A percentile compares a stretch with the other conserved stretches of the same genome.
Evolutionary conservation across 2,113 vertebrate genomes (phyloP).

Genomic region (Leucoraja erinaceus): DNA sequence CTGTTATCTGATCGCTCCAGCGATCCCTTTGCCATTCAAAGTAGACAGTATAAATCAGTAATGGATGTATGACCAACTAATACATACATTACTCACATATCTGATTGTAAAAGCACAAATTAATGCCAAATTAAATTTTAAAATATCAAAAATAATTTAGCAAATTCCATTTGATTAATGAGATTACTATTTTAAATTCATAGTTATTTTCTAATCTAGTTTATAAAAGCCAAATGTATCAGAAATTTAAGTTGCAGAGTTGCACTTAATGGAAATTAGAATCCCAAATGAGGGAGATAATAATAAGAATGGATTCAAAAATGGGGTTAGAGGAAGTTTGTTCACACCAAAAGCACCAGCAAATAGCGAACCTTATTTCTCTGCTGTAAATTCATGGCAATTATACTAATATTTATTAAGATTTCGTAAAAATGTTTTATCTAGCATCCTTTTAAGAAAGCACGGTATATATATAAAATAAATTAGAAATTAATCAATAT

Average conservation of each 20-base stretch:
- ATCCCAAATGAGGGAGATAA: too few species aligned
- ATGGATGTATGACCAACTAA: background rate
- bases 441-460: background rate
- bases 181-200: background rate
- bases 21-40: background rate
- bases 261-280: background rate
- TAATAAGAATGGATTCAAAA: background rate
- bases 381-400: background rate
- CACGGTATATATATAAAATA: background rate
- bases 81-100: background rate
- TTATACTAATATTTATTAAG: background rate
- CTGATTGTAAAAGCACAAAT: too few species aligned
- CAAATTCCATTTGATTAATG: background rate
- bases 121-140: background rate
- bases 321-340: background rate
- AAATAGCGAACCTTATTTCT: background rate
- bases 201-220: background rate
- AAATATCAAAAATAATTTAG: background rate
- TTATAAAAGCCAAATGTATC: background rate
- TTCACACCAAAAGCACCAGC: too few species aligned
- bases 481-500: background rate
- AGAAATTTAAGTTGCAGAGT: background rate
- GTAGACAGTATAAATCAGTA: background rate
- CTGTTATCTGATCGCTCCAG: background rate
- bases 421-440: background rate